Conservation (phyloP, 2,797 vertebrate genomes). For the Pogonophryne albipinna region DNA sequence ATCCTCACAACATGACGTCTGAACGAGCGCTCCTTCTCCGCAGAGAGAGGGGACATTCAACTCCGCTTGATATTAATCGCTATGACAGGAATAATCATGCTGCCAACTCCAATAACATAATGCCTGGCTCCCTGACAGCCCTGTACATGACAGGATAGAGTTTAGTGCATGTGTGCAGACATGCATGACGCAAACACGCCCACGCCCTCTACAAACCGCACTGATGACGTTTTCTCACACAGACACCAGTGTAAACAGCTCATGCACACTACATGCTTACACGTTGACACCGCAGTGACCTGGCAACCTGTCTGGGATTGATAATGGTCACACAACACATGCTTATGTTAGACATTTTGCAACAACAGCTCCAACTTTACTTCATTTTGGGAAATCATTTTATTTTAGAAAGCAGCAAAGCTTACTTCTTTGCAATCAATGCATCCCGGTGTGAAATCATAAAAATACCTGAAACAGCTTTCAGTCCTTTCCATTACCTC, state of each 20-base stretch:
- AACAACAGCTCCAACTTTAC: not conserved
- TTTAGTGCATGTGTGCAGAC: not conserved
- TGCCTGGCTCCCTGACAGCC: not conserved
- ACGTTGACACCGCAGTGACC: not conserved
- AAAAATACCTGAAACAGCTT: not conserved
- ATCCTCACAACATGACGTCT: slow-evolving; percentile 15
- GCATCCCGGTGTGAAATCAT: not conserved
- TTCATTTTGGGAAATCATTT: not conserved
- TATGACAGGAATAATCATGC: slow-evolving; percentile 61
- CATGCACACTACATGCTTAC: not conserved
- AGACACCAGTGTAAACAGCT: not conserved
- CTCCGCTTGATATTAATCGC: slow-evolving; percentile 40
- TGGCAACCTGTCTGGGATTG: not conserved
- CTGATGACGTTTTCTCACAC: not conserved
- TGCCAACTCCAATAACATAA: slow-evolving; percentile 59
- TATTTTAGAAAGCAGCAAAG: not conserved
- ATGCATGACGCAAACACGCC: not conserved
- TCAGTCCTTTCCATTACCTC: not conserved
- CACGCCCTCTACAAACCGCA: not conserved
- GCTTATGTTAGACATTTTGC: not conserved
- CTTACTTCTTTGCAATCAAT: not conserved
- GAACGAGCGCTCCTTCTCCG: slow-evolving; percentile 5
- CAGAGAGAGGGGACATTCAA: slow-evolving; percentile 27
- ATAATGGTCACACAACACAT: not conserved
- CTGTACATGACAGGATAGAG: slow-evolving; percentile 19